Evolutionary conservation across 2,888 invertebrate species (phyloP).

Genomic region (Xylota segnis): DNA sequence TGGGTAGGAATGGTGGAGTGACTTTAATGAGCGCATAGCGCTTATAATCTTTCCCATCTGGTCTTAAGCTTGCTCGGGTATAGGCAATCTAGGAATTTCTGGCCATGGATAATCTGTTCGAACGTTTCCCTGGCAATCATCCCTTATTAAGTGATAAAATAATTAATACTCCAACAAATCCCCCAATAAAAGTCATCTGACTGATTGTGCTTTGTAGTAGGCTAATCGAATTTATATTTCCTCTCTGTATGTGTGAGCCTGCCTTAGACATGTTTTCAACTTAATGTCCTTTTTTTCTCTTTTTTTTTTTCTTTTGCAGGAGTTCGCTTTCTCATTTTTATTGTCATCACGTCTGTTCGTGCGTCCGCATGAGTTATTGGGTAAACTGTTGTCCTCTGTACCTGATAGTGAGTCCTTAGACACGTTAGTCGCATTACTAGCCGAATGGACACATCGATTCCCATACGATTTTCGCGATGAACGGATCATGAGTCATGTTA

Average conservation of each 20-base stretch:
- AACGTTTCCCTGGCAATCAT: slow-evolving; percentile 60
- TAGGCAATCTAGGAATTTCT: slow-evolving; percentile 10
- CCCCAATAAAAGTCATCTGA: slow-evolving; percentile 58
- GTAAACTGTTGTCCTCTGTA: slow-evolving; percentile 83
- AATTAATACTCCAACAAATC: slow-evolving; percentile 79
- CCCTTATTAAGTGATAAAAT: slow-evolving; percentile 78
- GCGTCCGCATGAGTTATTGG: slow-evolving; percentile 84
- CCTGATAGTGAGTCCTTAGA: slow-evolving; percentile 84
- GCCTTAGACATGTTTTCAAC: slow-evolving; percentile 14
- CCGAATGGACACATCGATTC: slow-evolving; percentile 84
- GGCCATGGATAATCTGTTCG: slow-evolving; percentile 57
- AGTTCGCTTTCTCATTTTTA: slow-evolving; percentile 84
- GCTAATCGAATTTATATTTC: slow-evolving; percentile 66
- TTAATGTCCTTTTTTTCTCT: slow-evolving; percentile 39
- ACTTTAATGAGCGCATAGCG: slow-evolving; percentile 69
- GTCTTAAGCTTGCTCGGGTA: slow-evolving; percentile 45
- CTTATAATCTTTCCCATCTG: slow-evolving; percentile 66
- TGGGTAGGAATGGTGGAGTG: slow-evolving; percentile 9
- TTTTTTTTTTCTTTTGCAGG: slow-evolving; percentile 81
- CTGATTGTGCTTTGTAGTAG: slow-evolving; percentile 46
- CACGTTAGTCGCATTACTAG: slow-evolving; percentile 83
- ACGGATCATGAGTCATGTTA: slow-evolving; percentile 85
- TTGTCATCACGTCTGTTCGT: slow-evolving; percentile 84
- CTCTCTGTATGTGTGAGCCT: slow-evolving; percentile 1
- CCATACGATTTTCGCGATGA: slow-evolving; percentile 85